phyloP scores from a whole-genome alignment of 2,797 vertebrate genomes.

The Halcyon chelicuti region DNA sequence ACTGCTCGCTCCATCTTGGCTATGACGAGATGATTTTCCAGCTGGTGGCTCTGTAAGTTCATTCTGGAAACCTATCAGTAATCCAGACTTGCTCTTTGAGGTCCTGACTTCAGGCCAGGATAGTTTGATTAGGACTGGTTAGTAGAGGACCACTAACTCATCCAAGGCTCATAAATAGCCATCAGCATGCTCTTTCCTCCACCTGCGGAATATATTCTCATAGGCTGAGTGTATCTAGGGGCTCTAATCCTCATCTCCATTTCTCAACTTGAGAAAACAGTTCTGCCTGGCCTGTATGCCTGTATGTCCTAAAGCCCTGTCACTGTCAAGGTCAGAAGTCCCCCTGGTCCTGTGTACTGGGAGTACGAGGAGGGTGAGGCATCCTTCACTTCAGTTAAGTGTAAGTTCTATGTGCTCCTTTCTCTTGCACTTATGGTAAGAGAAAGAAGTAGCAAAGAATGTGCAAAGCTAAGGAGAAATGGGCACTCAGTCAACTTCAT shows the following conservation, averaged over 20 bases:
- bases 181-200: neutral
- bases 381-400: neutral
- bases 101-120: neutral
- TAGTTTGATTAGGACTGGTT: neutral
- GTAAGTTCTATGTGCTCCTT: neutral
- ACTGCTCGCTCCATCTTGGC: neutral
- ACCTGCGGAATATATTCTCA: neutral
- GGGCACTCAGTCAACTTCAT: neutral
- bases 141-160: neutral
- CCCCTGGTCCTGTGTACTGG: neutral
- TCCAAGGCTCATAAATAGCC: neutral
- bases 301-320: neutral
- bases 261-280: neutral
- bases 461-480: neutral
- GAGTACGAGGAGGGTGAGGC: neutral
- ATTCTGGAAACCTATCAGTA: neutral
- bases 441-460: neutral
- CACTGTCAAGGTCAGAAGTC: neutral
- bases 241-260: neutral
- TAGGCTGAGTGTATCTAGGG: neutral
- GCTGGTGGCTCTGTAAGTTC: neutral
- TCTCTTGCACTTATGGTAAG: fast-evolving
- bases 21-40: neutral
- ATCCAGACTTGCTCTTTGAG: neutral
- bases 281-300: neutral